Evolutionary conservation across 2,113 vertebrate genomes (phyloP).

Genomic region (Zapus hudsonius): DNA sequence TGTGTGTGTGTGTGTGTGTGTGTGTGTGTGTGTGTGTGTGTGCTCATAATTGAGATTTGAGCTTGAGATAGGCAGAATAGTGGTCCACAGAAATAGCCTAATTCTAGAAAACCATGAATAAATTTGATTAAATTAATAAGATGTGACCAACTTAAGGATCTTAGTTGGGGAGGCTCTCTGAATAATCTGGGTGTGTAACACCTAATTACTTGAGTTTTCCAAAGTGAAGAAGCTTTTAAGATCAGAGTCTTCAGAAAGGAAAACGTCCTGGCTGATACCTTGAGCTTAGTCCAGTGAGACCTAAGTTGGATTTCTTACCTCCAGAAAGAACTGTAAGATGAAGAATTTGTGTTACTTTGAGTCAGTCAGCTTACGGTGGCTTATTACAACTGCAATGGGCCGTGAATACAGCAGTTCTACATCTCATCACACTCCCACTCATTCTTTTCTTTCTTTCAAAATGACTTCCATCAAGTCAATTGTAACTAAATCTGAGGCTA

Average conservation of each 20-base stretch:
- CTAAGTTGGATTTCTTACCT: neutral
- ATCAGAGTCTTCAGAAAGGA: neutral
- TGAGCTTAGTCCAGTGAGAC: neutral
- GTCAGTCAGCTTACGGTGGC: neutral
- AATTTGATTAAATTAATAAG: neutral
- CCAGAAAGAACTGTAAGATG: neutral
- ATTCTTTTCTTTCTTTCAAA: neutral
- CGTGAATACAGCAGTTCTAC: neutral
- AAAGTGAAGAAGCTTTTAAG: neutral
- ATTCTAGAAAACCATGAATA: neutral
- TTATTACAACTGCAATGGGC: neutral
- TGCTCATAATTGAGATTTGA: neutral
- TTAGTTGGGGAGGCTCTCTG: neutral
- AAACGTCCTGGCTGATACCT: accelerated
- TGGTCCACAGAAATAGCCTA: neutral
- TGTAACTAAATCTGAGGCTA: neutral
- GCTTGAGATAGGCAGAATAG: neutral
- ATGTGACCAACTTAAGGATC: neutral
- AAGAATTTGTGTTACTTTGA: neutral
- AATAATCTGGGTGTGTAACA: neutral
- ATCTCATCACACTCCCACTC: neutral
- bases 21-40: too few species aligned
- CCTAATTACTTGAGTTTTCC: neutral
- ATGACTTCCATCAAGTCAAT: neutral
- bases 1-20: too few species aligned